Percentiles rank a stretch among this genome's conserved stretches.
These are phyloP conservation scores for Trypoxylon attenuatum DNA, from an alignment of 2,888 invertebrate genomes.

Conservation along the genomic window DNA sequence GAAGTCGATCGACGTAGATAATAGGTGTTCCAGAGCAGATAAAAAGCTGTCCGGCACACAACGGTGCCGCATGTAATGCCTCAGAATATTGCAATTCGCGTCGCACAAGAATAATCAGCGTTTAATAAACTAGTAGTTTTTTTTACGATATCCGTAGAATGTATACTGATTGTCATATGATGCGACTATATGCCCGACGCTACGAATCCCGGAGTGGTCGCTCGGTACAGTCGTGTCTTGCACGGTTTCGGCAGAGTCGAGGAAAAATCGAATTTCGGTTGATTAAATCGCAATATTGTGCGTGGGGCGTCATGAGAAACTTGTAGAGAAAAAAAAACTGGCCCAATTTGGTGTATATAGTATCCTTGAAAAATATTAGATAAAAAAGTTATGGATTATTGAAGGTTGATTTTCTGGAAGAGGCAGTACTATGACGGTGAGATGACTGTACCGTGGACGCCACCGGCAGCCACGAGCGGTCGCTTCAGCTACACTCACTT, in stretches of 20 bases:
- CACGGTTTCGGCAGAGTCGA: conserved; percentile 10
- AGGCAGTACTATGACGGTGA: conserved; percentile 24
- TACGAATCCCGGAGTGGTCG: conserved; percentile 53
- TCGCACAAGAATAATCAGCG: not conserved
- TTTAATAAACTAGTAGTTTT: conserved; percentile 29
- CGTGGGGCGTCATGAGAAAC: conserved; percentile 60
- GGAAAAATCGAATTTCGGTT: conserved; percentile 24
- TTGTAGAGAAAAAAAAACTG: conserved; percentile 65
- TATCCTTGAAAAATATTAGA: conserved; percentile 32
- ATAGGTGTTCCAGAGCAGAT: no score
- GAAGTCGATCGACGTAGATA: conserved; percentile 21
- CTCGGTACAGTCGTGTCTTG: conserved; percentile 52
- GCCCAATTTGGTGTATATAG: conserved; percentile 64
- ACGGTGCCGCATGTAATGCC: not conserved
- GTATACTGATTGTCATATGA: conserved; percentile 59
- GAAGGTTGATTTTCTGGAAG: conserved; percentile 47
- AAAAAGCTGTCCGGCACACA: not conserved
- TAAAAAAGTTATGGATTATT: conserved; percentile 56
- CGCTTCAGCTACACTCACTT: conserved; percentile 56
- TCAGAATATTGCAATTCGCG: not conserved
- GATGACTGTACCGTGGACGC: conserved; percentile 67
- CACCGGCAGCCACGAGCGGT: conserved; percentile 62
- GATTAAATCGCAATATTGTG: conserved; percentile 56
- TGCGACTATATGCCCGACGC: conserved; percentile 53
- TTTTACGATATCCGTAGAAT: conserved; percentile 45